These are phyloP conservation scores for Terrapene triunguis DNA, from an alignment of 2,113 vertebrate species.

Conservation along the genomic window DNA sequence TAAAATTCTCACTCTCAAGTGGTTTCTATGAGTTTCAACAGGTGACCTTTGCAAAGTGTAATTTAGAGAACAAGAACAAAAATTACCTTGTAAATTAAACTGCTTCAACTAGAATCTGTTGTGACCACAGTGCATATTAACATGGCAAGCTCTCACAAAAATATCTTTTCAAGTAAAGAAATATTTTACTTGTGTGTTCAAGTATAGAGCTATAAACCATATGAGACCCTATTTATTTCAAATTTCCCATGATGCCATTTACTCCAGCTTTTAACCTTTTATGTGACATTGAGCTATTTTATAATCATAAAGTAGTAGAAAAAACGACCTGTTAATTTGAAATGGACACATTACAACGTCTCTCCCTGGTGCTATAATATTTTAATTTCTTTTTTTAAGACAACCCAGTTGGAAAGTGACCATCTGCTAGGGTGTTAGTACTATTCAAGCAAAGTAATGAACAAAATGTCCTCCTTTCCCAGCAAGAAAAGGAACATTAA, in stretches of 20 bases:
- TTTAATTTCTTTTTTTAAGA: constrained; percentile 89
- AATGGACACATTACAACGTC: constrained; percentile 80
- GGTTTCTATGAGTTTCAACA: neutral
- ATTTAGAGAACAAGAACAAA: constrained; percentile 43
- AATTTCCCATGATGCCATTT: constrained; percentile 81
- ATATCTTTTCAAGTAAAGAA: constrained; percentile 66
- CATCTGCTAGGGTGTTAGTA: constrained; percentile 86
- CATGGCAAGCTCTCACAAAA: neutral
- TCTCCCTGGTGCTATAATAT: constrained; percentile 86
- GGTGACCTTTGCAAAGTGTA: constrained; percentile 24
- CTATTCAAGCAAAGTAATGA: constrained; percentile 85
- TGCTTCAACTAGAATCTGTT: constrained; percentile 46
- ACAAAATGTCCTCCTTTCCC: constrained; percentile 81
- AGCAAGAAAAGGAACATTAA: constrained; percentile 79
- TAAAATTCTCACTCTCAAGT: neutral
- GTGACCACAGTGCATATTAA: constrained; percentile 43
- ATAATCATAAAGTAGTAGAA: constrained; percentile 78
- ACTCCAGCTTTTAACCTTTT: constrained; percentile 85
- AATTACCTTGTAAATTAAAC: constrained; percentile 35
- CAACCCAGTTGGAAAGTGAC: constrained; percentile 93
- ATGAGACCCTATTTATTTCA: constrained; percentile 80
- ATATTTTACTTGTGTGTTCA: constrained; percentile 72
- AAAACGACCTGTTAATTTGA: constrained; percentile 82
- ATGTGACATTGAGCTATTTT: constrained; percentile 82
- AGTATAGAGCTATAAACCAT: constrained; percentile 80